Evolutionary conservation across 1,140 invertebrate genomes (phyloP).

Genomic region (Cotesia chilonis): DNA sequence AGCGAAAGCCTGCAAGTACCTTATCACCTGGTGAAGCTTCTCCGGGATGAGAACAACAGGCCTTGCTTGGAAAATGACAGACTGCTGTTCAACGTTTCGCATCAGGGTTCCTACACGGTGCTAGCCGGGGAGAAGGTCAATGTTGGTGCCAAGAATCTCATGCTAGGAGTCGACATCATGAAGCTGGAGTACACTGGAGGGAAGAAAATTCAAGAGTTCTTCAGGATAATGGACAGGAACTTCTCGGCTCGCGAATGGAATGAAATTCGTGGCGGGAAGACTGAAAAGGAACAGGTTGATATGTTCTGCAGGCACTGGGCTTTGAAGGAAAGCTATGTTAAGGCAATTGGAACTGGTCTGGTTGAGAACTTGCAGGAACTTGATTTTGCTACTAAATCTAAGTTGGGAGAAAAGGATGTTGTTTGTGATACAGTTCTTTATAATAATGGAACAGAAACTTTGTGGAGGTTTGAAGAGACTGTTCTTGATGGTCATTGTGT

Average conservation of each 20-base stretch:
- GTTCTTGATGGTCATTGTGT: constrained; percentile 86
- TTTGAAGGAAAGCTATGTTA: constrained; percentile 95
- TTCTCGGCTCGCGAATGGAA: constrained; percentile 85
- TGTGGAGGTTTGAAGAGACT: constrained; percentile 89
- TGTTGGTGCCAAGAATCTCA: constrained; percentile 58
- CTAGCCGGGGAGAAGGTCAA: constrained; percentile 74
- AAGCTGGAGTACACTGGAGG: constrained; percentile 74
- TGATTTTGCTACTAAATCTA: constrained; percentile 75
- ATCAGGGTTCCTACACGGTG: constrained; percentile 88
- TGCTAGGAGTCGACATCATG: constrained; percentile 80
- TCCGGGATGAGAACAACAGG: constrained; percentile 72
- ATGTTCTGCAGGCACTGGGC: constrained; percentile 92
- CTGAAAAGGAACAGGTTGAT: constrained; percentile 69
- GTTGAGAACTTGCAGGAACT: constrained; percentile 79
- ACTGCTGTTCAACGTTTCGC: constrained; percentile 87
- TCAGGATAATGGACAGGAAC: constrained; percentile 84
- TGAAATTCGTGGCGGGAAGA: constrained; percentile 67
- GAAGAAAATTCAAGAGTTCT: constrained; percentile 79
- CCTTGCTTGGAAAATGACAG: constrained; percentile 66
- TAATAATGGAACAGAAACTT: constrained; percentile 69
- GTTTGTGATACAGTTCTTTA: constrained; percentile 75
- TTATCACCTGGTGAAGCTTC: constrained; percentile 74
- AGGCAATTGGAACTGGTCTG: constrained; percentile 88
- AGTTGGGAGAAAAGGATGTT: constrained; percentile 62
- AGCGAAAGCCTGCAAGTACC: constrained; percentile 68